Evolutionary conservation across 2,888 invertebrate genomes (phyloP), one percentile per base, ranked within the genome.

Genomic region (Ptilodon capucinus): DNA sequence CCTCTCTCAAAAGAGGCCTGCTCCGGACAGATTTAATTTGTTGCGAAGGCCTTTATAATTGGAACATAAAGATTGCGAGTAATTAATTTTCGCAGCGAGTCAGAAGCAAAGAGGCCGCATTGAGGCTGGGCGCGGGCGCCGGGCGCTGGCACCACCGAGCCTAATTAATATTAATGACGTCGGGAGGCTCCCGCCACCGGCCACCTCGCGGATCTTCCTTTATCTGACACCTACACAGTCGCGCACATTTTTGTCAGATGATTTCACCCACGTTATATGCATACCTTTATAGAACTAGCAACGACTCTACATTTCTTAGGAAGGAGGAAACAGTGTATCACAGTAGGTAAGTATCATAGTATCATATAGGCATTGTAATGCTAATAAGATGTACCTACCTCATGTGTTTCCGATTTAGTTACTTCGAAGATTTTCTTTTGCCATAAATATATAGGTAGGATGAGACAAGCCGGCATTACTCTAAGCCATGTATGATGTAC

Each of bases 41-140:
- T 91, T 88, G 88, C 91, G 86, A 91, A 91, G 91, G 90, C 90
- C 83, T 91, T 91, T 90, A 90, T 91, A 91, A 91, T 91, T 91
- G 90, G 90, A 91, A 90, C 87, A 91, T 91, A 91, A 91, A 91
- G 91, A 91, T 91, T 90, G 89, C 79, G 88, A 91, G 90, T 91
- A 91, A 91, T 91, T 91, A 91, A 91, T 91, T 91, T 91, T 91
- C 83, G 86, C 88, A 85, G 87, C 84, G 87, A 91, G 91, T 91
- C 91, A 88, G 85, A 81, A 89, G 90, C 91, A 89, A 87, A 84
- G 86, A 86, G 68, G 84, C 80, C 78, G 84, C 81, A 87, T 83
- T 84, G 84, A 82, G 79, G 71, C 74, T 74, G 79, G 71, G 74
- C 72, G 70, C 74, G 79, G 71, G 74, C 72, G 70, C 74, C 69